These are phyloP conservation scores for Saccopteryx bilineata DNA, from an alignment of 2,113 vertebrate genomes.

Conservation along the genomic window DNA sequence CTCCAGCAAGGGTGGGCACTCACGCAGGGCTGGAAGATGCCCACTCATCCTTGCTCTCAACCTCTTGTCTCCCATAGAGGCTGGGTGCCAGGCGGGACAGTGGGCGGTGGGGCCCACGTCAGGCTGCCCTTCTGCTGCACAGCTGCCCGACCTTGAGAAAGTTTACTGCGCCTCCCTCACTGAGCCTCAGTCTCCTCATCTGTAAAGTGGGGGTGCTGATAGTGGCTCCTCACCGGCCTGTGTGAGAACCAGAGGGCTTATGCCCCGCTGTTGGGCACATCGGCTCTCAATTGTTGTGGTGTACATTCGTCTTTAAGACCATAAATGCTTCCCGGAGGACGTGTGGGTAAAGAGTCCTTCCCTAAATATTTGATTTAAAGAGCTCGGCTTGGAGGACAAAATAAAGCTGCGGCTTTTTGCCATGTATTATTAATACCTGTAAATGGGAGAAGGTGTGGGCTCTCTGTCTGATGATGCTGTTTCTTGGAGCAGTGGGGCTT, in stretches of 20 bases:
- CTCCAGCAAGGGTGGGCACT: background rate
- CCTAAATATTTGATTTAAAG: slow-evolving; percentile 84
- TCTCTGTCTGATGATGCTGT: slow-evolving; percentile 64
- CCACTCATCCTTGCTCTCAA: background rate
- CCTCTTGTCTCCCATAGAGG: fast-evolving
- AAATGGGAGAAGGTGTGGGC: slow-evolving; percentile 79
- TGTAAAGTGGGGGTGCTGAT: background rate
- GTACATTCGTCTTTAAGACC: slow-evolving; percentile 70
- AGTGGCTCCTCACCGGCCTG: fast-evolving
- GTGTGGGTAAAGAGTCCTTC: slow-evolving; percentile 70
- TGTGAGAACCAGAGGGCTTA: background rate
- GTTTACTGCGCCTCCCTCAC: fast-evolving
- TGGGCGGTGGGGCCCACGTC: fast-evolving
- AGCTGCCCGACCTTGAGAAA: background rate
- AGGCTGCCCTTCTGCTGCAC: background rate
- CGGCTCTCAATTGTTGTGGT: background rate
- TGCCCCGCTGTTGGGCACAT: background rate
- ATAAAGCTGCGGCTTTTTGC: slow-evolving; percentile 79
- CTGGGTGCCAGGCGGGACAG: fast-evolving
- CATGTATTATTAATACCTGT: slow-evolving; percentile 87
- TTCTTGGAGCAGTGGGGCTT: slow-evolving; percentile 81
- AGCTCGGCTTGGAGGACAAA: slow-evolving; percentile 76
- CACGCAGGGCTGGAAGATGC: fast-evolving
- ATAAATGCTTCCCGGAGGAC: slow-evolving; percentile 41
- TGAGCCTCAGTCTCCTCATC: background rate